Evolutionary conservation across 2,113 vertebrate genomes (phyloP).

Genomic region (Lophotis ruficrista): DNA sequence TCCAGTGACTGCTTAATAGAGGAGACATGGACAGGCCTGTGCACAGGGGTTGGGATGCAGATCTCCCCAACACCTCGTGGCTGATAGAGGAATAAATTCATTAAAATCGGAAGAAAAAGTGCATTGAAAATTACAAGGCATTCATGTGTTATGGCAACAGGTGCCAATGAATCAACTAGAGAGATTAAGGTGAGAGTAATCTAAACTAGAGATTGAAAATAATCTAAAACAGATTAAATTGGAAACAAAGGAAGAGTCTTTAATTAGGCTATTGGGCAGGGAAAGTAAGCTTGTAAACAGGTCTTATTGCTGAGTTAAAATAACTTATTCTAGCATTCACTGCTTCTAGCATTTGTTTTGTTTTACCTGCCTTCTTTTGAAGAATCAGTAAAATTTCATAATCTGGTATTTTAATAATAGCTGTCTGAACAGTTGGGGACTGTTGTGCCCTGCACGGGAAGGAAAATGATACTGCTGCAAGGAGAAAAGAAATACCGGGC

Average conservation of each 20-base stretch:
- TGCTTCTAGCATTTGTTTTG: background rate
- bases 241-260: background rate
- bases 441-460: background rate
- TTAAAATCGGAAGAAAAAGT: background rate
- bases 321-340: background rate
- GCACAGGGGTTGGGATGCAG: background rate
- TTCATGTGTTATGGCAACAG: background rate
- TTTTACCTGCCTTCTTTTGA: background rate
- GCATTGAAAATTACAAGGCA: background rate
- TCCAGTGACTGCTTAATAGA: background rate
- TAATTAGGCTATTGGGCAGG: background rate
- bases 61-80: background rate
- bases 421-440: background rate
- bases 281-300: background rate
- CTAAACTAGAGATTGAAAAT: background rate
- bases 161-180: background rate
- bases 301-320: background rate
- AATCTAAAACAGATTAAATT: background rate
- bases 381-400: background rate
- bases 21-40: background rate
- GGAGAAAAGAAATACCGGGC: background rate
- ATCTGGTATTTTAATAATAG: background rate
- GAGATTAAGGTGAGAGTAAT: background rate
- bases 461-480: background rate
- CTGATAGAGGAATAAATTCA: background rate